Conservation (phyloP, 2,888 invertebrate species). For the Polietes domitor region DNA sequence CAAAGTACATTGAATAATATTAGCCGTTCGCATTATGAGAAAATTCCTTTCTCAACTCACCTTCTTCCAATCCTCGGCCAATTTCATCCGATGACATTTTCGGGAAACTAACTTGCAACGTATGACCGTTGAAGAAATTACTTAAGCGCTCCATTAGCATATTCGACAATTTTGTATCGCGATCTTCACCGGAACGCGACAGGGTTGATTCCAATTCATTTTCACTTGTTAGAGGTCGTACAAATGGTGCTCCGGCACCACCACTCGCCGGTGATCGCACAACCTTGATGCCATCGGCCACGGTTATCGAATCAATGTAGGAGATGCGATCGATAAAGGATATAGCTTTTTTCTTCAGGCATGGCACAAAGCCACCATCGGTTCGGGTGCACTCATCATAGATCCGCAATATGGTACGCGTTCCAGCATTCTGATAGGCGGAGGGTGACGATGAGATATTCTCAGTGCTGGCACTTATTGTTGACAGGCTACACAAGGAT, state of each 20-base stretch:
- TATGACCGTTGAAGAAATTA: slow-evolving; percentile 88
- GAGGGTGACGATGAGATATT: slow-evolving; percentile 72
- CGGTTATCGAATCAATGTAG: slow-evolving; percentile 85
- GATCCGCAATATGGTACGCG: slow-evolving; percentile 86
- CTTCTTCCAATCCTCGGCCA: slow-evolving; percentile 88
- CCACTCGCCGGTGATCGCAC: slow-evolving; percentile 82
- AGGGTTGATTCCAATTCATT: slow-evolving; percentile 85
- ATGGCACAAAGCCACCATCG: slow-evolving; percentile 86
- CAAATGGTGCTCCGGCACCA: slow-evolving; percentile 70
- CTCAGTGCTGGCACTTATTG: slow-evolving; percentile 75
- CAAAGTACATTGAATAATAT: too few species aligned
- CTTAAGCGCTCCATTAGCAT: slow-evolving; percentile 88
- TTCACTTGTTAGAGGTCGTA: slow-evolving; percentile 82
- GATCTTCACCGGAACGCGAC: slow-evolving; percentile 85
- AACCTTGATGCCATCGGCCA: slow-evolving; percentile 86
- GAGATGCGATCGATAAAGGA: slow-evolving; percentile 89
- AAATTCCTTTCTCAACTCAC: slow-evolving; percentile 79
- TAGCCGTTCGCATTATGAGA: slow-evolving; percentile 82
- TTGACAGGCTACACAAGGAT: slow-evolving; percentile 59
- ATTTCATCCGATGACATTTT: slow-evolving; percentile 86
- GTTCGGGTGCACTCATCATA: slow-evolving; percentile 90
- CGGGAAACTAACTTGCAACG: slow-evolving; percentile 89
- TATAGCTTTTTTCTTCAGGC: slow-evolving; percentile 91
- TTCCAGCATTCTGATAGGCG: slow-evolving; percentile 82
- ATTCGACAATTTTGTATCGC: slow-evolving; percentile 85